A percentile compares a stretch with the other conserved stretches of the same genome.
phyloP scores from a whole-genome alignment of 2,888 invertebrate genomes.

The Drosophila neoperkinsi region DNA sequence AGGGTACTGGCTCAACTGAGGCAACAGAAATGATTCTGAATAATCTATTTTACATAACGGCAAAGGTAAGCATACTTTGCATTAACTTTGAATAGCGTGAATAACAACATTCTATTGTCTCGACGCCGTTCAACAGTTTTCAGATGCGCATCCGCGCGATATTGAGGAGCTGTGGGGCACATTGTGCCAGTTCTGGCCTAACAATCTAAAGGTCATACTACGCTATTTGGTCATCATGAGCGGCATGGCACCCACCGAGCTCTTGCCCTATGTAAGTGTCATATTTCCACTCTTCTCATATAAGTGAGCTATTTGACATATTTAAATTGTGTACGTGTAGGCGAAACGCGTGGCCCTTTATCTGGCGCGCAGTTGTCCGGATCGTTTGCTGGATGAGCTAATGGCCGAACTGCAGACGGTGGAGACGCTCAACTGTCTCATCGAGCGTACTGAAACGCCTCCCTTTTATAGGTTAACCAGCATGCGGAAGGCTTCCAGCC shows the following conservation, averaged over 20 bases:
- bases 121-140: slow-evolving; percentile 88
- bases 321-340: slow-evolving; percentile 85
- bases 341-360: slow-evolving; percentile 98
- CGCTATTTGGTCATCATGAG: slow-evolving; percentile 98
- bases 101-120: background rate
- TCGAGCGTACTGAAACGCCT: slow-evolving; percentile 98
- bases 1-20: slow-evolving; percentile 99
- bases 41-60: slow-evolving; percentile 98
- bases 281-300: too few relatives aligned
- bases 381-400: slow-evolving; percentile 97
- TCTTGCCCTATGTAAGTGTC: slow-evolving; percentile 94
- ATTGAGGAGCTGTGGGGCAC: slow-evolving; percentile 98
- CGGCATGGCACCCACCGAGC: slow-evolving; percentile 98
- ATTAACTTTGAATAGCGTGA: slow-evolving; percentile 12
- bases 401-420: slow-evolving; percentile 99
- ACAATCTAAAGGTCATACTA: slow-evolving; percentile 98
- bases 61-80: slow-evolving; percentile 89
- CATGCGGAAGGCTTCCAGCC: slow-evolving; percentile 95
- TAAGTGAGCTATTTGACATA: background rate
- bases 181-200: slow-evolving; percentile 97
- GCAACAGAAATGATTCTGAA: slow-evolving; percentile 99
- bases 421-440: slow-evolving; percentile 97
- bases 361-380: slow-evolving; percentile 95
- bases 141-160: slow-evolving; percentile 97
- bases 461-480: slow-evolving; percentile 98